Evolutionary conservation across 2,797 vertebrate species (phyloP), one percentile per base, ranked within the genome.

Genomic region (Sebastes elongatus): DNA sequence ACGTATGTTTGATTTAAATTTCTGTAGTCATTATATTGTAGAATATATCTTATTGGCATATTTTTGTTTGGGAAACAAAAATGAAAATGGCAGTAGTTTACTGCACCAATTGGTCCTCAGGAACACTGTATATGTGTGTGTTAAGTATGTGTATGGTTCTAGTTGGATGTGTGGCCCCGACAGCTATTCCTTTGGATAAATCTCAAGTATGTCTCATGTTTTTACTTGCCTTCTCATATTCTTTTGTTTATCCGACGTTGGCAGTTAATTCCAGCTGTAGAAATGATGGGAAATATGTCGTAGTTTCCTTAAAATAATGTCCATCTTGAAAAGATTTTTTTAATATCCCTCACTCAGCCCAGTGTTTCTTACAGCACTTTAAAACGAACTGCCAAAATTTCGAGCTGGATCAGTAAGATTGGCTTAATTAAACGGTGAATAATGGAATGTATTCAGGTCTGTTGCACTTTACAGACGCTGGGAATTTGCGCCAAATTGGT

Each of bases 21-120:
- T 93, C 82, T 91, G 88, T 94, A 95, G 90, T 92, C 84, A 86
- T 89, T 90, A 89, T 93, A 93, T 94, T 94, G 86, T 95, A 91
- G 92, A 94, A 89, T 88, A 92, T 94, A 93, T 95, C 88, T 83
- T 88, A 78, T 92, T 86, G 88, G 89, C 81, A 87, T 89, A 81
- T 92, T 90, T 91, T 94, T 92, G 82, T 95, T 91, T 94, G 88
- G 90, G 92, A 92, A 95, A 88, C 88, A 88, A 89, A 91, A 83
- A 93, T 90, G 83, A 88, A 91, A 89, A 88, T 86, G 90, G 93
- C 94, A 94, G 94, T 95, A 42, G 65, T 82, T 83, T 68, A 82
- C 93, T 92, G 92, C 93, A 93, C 74, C 86, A 90, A 86, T 89
- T 83, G 89, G 92, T 94, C 93, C 93, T 95, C 94, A 95, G 94